Base-by-base conservation (phyloP, 1,140 invertebrate species). In the Cydia amplana region DNA sequence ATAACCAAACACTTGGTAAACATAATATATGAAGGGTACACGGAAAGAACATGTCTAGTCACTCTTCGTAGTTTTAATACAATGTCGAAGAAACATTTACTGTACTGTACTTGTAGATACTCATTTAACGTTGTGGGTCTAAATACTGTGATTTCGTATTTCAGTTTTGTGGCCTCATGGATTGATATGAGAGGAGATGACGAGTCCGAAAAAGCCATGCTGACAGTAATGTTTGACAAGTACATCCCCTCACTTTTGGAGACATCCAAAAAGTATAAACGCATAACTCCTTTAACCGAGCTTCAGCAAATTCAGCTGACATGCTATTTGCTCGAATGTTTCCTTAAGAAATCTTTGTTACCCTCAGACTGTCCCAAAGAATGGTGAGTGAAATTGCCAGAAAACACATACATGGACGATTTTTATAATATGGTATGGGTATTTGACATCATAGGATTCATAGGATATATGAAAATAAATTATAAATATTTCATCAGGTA, bases 201-300 rank as follows among this genome's bases (percentile, higher is more conserved):
- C 70, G 93, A 95, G 78, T 93, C 94, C 0, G 96, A 97, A 87
- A 95, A 96, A 73, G 96, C 97, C 0, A 97, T 96, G 89, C 90
- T 99, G 60, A 96, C 95, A 5, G 95, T 98, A 10, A 93, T 99
- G 4, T 99, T 99, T 85, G 98, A 99, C 85, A 99, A 99, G 87
- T 99, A 99, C 86, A 96, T 99, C n/a, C 97, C 98, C 0, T 93
- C 95, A 0, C 94, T 97, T 76, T 92, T 99, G 55, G 98, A 99
- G 78, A 94, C 95, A 0, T 94, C 96, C 40, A 96, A 96, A 76
- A 96, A 96, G 84, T 98, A 99, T 87, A 98, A 98, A 85, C 97
- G 97, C 82, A 97, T 99, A 32, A 98, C 97, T 0, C 97, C 98
- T 0, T 95, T 99, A 14, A 96, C 97, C 1, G 98, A 99, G 85